phyloP scores from a whole-genome alignment of 2,888 invertebrate species.

The Timema podura region DNA sequence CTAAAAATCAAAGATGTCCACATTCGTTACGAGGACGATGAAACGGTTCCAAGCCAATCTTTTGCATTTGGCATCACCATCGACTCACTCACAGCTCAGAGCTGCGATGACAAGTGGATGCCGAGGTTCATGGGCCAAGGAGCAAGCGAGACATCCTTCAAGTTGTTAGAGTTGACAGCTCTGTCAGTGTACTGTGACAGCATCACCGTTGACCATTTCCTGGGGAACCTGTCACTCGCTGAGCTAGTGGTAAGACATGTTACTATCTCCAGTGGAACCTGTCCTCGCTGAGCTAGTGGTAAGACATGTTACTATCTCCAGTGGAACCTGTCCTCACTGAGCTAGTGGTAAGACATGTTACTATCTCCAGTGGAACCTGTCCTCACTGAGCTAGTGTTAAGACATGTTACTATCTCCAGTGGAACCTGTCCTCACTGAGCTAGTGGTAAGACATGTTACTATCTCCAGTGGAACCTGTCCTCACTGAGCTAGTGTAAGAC shows the following conservation, averaged over 20 bases:
- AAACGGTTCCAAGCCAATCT: constrained; percentile 61
- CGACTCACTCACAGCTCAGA: constrained; percentile 84
- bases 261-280: not conserved
- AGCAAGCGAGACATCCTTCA: constrained; percentile 64
- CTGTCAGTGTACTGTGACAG: constrained; percentile 91
- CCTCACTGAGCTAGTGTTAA: no score
- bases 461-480: no score
- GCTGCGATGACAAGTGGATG: constrained; percentile 84
- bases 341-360: no score
- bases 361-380: no score
- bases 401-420: no score
- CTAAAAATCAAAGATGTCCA: constrained; percentile 92
- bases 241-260: constrained; percentile 62
- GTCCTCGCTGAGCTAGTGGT: no score
- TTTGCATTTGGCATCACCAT: constrained; percentile 87
- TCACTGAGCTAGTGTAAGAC: no score
- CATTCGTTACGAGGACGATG: constrained; percentile 88
- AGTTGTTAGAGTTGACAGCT: constrained; percentile 83
- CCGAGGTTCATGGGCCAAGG: constrained; percentile 63
- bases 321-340: no score
- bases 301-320: no score
- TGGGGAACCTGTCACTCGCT: constrained; percentile 61
- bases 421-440: no score
- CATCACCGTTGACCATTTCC: constrained; percentile 54
- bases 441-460: no score